phyloP scores from a whole-genome alignment of 1,140 invertebrate species.

The Pachypeltis micranthus region DNA sequence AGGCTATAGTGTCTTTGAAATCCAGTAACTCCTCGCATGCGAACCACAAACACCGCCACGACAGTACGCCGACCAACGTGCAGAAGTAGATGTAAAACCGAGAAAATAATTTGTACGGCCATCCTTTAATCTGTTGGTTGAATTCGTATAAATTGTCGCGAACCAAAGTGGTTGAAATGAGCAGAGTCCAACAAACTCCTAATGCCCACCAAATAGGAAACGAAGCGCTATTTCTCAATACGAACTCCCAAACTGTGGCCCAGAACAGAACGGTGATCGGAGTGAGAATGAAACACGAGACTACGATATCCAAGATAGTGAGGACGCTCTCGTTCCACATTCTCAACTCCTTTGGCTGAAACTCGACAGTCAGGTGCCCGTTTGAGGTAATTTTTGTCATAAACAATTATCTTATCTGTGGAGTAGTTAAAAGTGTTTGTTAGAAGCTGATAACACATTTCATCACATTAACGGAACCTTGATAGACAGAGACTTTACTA shows the following conservation, averaged over 20 bases:
- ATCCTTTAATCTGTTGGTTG: slow-evolving; percentile 7
- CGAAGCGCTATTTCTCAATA: slow-evolving; percentile 50
- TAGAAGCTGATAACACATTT: no score
- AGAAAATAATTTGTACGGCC: slow-evolving; percentile 14
- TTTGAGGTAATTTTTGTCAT: no score
- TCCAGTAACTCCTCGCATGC: slow-evolving; percentile 38
- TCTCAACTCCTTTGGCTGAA: no score
- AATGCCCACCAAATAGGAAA: slow-evolving; percentile 21
- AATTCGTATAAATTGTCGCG: slow-evolving; percentile 15
- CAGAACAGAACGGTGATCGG: slow-evolving; percentile 72
- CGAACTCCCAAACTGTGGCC: slow-evolving; percentile 69
- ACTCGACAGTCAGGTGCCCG: no score
- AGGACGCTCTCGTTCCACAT: no score
- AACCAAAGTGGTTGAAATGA: slow-evolving; percentile 20
- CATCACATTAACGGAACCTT: no score
- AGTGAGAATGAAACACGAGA: slow-evolving; percentile 57
- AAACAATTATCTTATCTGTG: no score
- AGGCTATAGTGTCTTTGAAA: slow-evolving; percentile 27
- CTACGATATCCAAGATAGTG: slow-evolving; percentile 51
- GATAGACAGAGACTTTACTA: no score
- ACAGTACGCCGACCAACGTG: slow-evolving; percentile 41
- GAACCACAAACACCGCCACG: slow-evolving; percentile 50
- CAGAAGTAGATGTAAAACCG: slow-evolving; percentile 45
- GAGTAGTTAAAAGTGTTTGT: no score
- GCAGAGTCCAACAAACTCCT: slow-evolving; percentile 8